Base-by-base conservation (phyloP, 2,888 invertebrate genomes). In the Desoria tigrina region DNA sequence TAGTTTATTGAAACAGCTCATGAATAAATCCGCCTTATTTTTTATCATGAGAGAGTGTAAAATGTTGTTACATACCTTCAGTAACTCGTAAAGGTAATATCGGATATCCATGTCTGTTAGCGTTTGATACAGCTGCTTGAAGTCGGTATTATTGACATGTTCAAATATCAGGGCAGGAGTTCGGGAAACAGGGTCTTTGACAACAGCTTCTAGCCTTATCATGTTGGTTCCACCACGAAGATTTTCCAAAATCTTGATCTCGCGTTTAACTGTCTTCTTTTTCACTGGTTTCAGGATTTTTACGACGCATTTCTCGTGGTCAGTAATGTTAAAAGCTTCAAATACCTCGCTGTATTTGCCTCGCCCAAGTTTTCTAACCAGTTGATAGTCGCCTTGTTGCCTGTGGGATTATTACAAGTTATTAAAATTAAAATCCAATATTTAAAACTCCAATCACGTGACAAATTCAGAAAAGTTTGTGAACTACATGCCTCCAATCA, bases 311-410 rank as follows among this genome's bases (percentile, higher is more conserved):
- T 98, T 98, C 82, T 97, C 97, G 85, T 93, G 95, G 84, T 90
- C 94, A 82, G 92, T 92, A 81, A 97, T 88, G 86, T 98, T 98
- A 83, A 97, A 90, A 81, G 97, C 98, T 86, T 99, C 99, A 82
- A 99, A 99, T 78, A 99, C 99, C 88, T 99, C 99, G 84, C 97
- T 97, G 86, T 99, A 99, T 86, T 99, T 99, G 79, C 99, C 99
- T 79, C 99, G 88, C 69, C 99, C 99, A 79, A 99, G 85, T 84
- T 99, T 99, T 77, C 97, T 88, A 70, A 98, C 96, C 82, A 99
- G 86, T 83, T 99, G 98, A 83, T 98, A 99, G 83, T 99, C 97
- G 83, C 99, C 99, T 84, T 98, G 98, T 82, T 96, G 92, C 65
- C 86, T 86, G 11, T 32, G n/a, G n/a, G n/a, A n/a, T n/a, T n/a